phyloP scores from a whole-genome alignment of 2,888 invertebrate species.

The Vanessa cardui region DNA sequence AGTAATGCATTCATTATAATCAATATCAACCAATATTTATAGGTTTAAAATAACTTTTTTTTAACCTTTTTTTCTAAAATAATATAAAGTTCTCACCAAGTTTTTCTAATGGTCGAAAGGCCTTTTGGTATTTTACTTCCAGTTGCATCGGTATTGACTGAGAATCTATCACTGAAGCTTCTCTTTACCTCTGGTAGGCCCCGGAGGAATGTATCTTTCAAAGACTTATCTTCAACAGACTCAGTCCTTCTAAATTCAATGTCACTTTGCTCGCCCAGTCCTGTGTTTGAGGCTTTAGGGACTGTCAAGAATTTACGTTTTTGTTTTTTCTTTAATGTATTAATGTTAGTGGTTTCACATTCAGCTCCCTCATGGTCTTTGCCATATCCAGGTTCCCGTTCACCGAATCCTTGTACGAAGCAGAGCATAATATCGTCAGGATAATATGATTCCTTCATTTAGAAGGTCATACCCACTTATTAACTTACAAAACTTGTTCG shows the following conservation, averaged over 20 bases:
- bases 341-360: conserved; percentile 57
- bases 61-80: too few relatives aligned
- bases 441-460: conserved; percentile 76
- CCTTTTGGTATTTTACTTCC: conserved; percentile 63
- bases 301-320: conserved; percentile 42
- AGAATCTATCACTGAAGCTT: conserved; percentile 76
- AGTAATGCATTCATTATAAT: too few relatives aligned
- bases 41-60: too few relatives aligned
- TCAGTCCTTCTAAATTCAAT: conserved; percentile 52
- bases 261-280: conserved; percentile 50
- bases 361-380: conserved; percentile 63
- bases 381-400: conserved; percentile 61
- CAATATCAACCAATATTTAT: too few relatives aligned
- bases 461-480: conserved; percentile 62
- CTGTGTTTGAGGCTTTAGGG: conserved; percentile 41
- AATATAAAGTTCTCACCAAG: conserved; percentile 61
- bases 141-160: conserved; percentile 66
- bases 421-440: conserved; percentile 85
- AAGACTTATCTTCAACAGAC: conserved; percentile 62
- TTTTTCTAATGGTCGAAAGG: conserved; percentile 75
- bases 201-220: conserved; percentile 52
- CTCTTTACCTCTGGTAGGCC: conserved; percentile 70
- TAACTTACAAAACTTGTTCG: conserved; percentile 26
- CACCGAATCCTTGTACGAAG: conserved; percentile 86
- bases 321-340: conserved; percentile 58